Conservation (phyloP, 2,888 invertebrate genomes). For the Pimpla rufipes region DNA sequence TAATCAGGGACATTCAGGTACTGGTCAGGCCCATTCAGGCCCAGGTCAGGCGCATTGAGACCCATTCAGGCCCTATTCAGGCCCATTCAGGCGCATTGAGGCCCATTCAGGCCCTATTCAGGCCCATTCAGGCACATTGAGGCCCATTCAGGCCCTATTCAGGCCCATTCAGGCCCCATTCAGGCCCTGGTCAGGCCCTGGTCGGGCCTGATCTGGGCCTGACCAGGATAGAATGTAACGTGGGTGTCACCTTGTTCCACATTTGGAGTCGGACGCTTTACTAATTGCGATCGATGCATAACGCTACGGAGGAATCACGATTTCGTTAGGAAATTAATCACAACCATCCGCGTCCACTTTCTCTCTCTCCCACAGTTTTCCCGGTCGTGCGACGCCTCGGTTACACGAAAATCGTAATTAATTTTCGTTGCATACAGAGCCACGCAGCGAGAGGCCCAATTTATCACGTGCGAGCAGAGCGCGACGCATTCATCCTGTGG, state of each 20-base stretch:
- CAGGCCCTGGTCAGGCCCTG: no score
- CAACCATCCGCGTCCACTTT: not conserved
- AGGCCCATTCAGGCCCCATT: no score
- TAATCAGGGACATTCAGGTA: no score
- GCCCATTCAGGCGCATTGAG: no score
- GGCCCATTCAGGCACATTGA: no score
- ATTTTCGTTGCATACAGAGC: conserved; percentile 3
- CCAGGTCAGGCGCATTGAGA: no score
- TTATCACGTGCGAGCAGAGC: conserved; percentile 30
- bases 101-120: no score
- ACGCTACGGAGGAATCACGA: not conserved
- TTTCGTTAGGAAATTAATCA: conserved; percentile 7
- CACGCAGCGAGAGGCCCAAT: conserved; percentile 3
- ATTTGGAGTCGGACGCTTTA: not conserved
- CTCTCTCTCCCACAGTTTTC: not conserved
- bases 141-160: no score
- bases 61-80: no score
- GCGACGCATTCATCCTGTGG: conserved; percentile 7
- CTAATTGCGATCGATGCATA: not conserved
- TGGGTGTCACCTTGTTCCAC: not conserved
- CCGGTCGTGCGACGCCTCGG: not conserved
- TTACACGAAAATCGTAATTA: conserved; percentile 35
- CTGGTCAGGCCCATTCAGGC: no score
- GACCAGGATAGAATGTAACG: no score
- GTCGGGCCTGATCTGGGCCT: no score